Evolutionary conservation across 2,797 vertebrate species (phyloP).

Genomic region (Enteromius paludinosus): DNA sequence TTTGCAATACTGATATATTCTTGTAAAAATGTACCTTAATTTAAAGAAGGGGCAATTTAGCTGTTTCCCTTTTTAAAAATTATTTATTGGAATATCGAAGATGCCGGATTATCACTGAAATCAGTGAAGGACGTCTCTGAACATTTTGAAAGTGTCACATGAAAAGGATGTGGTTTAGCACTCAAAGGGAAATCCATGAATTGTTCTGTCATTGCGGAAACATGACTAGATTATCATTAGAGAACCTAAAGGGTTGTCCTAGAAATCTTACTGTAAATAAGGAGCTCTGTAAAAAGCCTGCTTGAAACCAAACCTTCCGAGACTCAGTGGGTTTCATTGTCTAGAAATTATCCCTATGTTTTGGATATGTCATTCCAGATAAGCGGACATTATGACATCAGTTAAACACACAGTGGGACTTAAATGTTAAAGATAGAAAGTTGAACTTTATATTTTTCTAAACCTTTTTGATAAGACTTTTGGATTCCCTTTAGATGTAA

Average conservation of each 20-base stretch:
- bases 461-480: background rate
- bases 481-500: background rate
- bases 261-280: background rate
- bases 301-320: background rate
- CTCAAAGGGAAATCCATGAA: constrained; percentile 27
- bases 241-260: background rate
- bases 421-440: background rate
- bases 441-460: background rate
- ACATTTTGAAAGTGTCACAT: constrained; percentile 72
- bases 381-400: background rate
- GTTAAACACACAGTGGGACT: background rate
- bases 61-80: background rate
- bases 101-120: background rate
- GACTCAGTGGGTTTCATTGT: background rate
- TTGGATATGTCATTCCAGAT: background rate
- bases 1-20: background rate
- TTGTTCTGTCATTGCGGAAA: background rate
- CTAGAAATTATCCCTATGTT: background rate
- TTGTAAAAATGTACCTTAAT: background rate
- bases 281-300: background rate
- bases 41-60: constrained; percentile 1
- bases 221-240: background rate
- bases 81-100: background rate
- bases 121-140: constrained; percentile 66
- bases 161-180: constrained; percentile 48